Percentiles rank a stretch among this genome's conserved stretches.
phyloP scores from a whole-genome alignment of 2,113 vertebrate species.

The Pygoscelis antarcticus region DNA sequence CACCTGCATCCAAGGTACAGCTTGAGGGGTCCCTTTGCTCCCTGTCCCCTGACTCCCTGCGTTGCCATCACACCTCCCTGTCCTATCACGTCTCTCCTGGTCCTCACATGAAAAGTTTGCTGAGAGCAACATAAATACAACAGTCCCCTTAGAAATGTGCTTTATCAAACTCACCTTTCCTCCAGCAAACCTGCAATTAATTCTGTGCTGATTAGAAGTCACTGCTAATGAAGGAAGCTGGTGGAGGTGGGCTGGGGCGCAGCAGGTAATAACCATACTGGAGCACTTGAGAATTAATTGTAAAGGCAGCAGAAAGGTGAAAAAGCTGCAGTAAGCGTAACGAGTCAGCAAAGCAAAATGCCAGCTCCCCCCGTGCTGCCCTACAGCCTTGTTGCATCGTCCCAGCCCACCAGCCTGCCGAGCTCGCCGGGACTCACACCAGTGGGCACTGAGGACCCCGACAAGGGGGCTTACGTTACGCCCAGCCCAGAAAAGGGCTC shows the following conservation, averaged over 20 bases:
- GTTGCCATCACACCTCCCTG: neutral
- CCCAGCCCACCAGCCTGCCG: neutral
- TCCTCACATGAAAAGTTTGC: neutral
- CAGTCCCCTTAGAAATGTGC: neutral
- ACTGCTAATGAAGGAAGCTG: slow-evolving; percentile 16
- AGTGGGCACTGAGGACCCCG: fast-evolving
- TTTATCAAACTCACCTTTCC: neutral
- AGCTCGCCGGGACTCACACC: fast-evolving
- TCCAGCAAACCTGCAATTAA: slow-evolving; percentile 5
- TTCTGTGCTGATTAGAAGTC: slow-evolving; percentile 8
- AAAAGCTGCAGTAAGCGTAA: neutral
- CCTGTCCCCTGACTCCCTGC: neutral
- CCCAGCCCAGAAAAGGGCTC: neutral
- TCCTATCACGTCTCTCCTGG: neutral
- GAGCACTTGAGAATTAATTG: neutral
- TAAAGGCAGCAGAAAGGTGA: neutral
- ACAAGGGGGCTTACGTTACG: fast-evolving
- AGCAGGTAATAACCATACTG: neutral
- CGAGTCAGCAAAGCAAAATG: neutral
- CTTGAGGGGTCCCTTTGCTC: neutral
- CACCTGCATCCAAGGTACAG: neutral
- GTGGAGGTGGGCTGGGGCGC: neutral
- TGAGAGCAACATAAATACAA: neutral
- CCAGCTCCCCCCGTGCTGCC: neutral
- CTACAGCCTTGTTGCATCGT: neutral